Evolutionary conservation across 2,113 vertebrate species (phyloP), one percentile per base, ranked within the genome.

Genomic region (Upupa epops): DNA sequence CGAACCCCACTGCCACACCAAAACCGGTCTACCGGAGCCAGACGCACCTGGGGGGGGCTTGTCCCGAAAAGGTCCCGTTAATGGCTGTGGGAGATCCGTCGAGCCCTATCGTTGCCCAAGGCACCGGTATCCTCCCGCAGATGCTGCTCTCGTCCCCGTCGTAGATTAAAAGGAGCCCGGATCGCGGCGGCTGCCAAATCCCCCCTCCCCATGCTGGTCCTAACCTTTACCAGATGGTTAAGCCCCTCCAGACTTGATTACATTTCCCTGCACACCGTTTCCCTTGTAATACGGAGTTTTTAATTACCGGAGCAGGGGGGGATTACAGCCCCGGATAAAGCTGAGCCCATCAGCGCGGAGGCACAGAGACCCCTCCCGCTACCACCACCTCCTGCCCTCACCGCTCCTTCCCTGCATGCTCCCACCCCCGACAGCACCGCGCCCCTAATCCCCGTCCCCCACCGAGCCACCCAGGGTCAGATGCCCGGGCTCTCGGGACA

Each of bases 201-300:
- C 94, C 97, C 97, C 97, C 97, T 96, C 96, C 96, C 98, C 97
- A 97, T 95, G 97, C 96, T 89, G 96, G 98, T 97, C 97, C 98
- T 98, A 98, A 98, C 98, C 98, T 98, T 97, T 97, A 98, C 97
- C 98, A 99, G 98, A 98, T 98, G 98, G 98, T 98, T 98, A 98
- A 98, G 98, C 98, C 98, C 97, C 98, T 97, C 94, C 97, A 97
- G 98, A 98, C 98, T 98, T 98, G 98, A 98, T 98, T 98, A 98
- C 98, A 98, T 98, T 98, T 98, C 97, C 97, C 96, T 96, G 97
- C 97, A 97, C 96, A 98, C 97, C 97, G 97, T 97, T 98, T 98
- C 96, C 97, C 98, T 97, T 98, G 98, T 97, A 98, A 98, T 98
- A 96, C 97, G 94, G 98, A 92, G 97, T 97, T 98, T 98, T 98